These are phyloP conservation scores for Camponotus fellah DNA, from an alignment of 2,888 invertebrate genomes.

Conservation along the genomic window DNA sequence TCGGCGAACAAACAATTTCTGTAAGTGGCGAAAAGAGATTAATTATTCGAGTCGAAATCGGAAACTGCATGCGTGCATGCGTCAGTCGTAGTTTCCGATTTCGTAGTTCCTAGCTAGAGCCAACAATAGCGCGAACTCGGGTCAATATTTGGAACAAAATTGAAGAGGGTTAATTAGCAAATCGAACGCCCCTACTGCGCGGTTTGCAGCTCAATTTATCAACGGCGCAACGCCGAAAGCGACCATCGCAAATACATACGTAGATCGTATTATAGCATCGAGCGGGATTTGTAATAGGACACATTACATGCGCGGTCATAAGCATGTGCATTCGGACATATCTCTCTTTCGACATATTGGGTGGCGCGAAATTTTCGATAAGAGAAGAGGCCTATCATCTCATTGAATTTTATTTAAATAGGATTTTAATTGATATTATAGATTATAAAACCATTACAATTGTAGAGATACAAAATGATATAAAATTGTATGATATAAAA, in stretches of 20 bases:
- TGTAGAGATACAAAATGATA: not conserved
- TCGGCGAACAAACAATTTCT: slow-evolving; percentile 51
- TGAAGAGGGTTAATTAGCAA: slow-evolving; percentile 76
- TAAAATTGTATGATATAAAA: not conserved
- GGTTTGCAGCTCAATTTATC: slow-evolving; percentile 68
- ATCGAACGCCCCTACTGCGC: slow-evolving; percentile 62
- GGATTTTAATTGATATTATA: not conserved
- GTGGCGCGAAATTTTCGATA: not conserved
- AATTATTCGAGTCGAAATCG: slow-evolving; percentile 60
- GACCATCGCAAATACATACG: slow-evolving; percentile 63
- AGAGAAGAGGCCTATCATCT: not conserved
- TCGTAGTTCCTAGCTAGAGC: slow-evolving; percentile 46
- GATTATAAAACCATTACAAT: not conserved
- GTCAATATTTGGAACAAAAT: slow-evolving; percentile 76
- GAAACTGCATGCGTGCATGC: slow-evolving; percentile 21
- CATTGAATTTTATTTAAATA: not conserved
- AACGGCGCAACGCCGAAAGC: slow-evolving; percentile 19
- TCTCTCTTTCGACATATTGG: no score
- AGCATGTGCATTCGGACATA: slow-evolving; percentile 37
- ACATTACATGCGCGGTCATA: slow-evolving; percentile 64
- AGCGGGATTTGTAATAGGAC: slow-evolving; percentile 65
- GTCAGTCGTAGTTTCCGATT: slow-evolving; percentile 58
- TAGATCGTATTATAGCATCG: slow-evolving; percentile 58
- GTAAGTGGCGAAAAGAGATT: slow-evolving; percentile 65
- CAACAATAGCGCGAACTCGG: slow-evolving; percentile 50